Conservation (phyloP, 1,140 invertebrate species). For the Tetraneura akinire region DNA sequence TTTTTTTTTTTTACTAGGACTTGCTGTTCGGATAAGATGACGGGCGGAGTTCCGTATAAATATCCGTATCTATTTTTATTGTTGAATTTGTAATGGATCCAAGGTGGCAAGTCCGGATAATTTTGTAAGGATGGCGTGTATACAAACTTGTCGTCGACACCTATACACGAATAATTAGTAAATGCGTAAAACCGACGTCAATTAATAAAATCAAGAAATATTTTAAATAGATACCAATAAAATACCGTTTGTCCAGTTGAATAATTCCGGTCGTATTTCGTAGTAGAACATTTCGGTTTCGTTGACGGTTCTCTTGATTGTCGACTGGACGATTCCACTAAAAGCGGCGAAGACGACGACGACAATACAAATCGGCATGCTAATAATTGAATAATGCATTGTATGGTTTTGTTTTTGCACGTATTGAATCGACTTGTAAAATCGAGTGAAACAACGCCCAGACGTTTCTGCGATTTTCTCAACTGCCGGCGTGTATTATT, state of each 20-base stretch:
- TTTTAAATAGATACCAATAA: background rate
- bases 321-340: background rate
- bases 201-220: background rate
- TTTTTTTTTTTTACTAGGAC: constrained; percentile 32
- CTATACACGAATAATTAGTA: background rate
- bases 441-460: background rate
- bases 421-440: too few species aligned
- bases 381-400: too few species aligned
- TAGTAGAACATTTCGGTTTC: constrained; percentile 43
- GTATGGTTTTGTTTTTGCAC: too few species aligned
- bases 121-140: constrained; percentile 45
- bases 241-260: constrained; percentile 47
- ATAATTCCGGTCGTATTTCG: constrained; percentile 31
- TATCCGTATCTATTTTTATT: constrained; percentile 29
- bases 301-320: background rate
- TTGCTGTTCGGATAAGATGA: background rate
- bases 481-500: background rate
- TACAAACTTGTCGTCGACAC: background rate
- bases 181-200: background rate
- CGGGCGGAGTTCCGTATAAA: constrained; percentile 47
- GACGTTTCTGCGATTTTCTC: background rate
- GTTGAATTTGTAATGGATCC: constrained; percentile 47
- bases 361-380: background rate
- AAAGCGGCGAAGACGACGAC: background rate
- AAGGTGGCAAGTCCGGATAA: constrained; percentile 47